These are phyloP conservation scores for Silvanus unidentatus DNA, from an alignment of 2,888 invertebrate species.

Conservation along the genomic window DNA sequence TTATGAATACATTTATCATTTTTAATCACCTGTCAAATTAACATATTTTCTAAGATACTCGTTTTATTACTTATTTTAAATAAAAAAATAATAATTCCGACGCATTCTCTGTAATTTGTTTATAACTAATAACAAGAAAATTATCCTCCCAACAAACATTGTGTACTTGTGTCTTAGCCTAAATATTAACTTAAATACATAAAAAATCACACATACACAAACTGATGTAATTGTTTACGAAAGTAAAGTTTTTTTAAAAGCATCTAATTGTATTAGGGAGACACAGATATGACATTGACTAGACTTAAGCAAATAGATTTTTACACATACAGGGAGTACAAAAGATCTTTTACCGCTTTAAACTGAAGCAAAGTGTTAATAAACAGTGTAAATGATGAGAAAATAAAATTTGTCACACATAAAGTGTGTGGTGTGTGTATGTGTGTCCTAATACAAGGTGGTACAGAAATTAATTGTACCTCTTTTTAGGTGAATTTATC, in stretches of 20 bases:
- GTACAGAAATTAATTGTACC: conserved; percentile 20
- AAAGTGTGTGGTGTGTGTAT: conserved; percentile 20
- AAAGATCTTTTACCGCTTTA: conserved; percentile 18
- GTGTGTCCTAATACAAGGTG: conserved; percentile 12
- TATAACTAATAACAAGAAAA: too few relatives aligned
- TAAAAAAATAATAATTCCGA: too few relatives aligned
- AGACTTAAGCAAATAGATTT: conserved; percentile 20
- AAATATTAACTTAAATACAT: too few relatives aligned
- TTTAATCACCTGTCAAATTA: too few relatives aligned
- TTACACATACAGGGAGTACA: conserved; percentile 5
- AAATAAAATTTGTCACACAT: conserved; percentile 25
- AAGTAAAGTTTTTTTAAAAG: conserved; percentile 15
- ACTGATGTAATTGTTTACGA: too few relatives aligned
- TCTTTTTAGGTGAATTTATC: conserved; percentile 28
- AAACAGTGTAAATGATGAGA: conserved; percentile 23
- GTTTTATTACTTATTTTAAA: too few relatives aligned
- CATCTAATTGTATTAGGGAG: conserved; percentile 22
- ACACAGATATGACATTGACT: conserved; percentile 22
- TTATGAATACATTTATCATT: too few relatives aligned
- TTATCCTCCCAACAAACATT: too few relatives aligned
- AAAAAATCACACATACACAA: too few relatives aligned
- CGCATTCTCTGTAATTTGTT: too few relatives aligned
- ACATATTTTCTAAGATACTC: too few relatives aligned
- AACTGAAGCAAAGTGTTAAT: conserved; percentile 22
- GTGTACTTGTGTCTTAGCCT: too few relatives aligned